Evolutionary conservation across 2,797 vertebrate species (phyloP), one percentile per base, ranked within the genome.

Genomic region (Xiphophorus birchmanni): DNA sequence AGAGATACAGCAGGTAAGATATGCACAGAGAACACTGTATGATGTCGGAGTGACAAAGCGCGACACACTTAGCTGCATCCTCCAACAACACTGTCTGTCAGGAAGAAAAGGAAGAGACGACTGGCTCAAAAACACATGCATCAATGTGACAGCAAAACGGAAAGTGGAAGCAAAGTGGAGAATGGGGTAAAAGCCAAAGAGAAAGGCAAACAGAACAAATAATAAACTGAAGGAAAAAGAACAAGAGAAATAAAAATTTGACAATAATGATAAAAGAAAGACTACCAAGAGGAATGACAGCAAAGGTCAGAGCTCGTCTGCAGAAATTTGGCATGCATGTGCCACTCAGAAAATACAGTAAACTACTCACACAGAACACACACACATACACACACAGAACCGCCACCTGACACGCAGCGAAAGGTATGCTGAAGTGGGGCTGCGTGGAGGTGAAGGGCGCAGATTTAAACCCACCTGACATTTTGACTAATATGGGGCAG

Each of bases 291-390:
- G 82, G 84, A 82, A 86, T 87, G 92, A 91, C 86, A 90, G 87
- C 32, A 82, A 93, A 94, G 93, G 92, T 94, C 89, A 92, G 80
- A 84, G 80, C 54, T 80, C 83, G 87, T 91, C 88, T 65, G 72
- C 76, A 85, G 88, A 80, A 76, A 82, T 12, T 26, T 69, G 86
- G 73, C 80, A 48, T 35, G 44, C 82, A 84, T 89, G 88, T 87
- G 88, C 93, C 93, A 91, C 82, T 91, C 90, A 84, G 50, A 78
- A 75, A 81, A 79, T 78, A 78, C 65, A 42, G 60, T 74, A 74
- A n/a, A 83, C 23, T 77, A 35, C 42, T 32, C 15, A 76, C 67
- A 67, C 44, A 76, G 60, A 35, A 78, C 42, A 71, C 72, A 71
- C 75, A 60, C 42, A 52, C n/a, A 29, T 26, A 71, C 47, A 65